These are phyloP conservation scores for Aplochiton taeniatus DNA, from an alignment of 2,797 vertebrate species.

Conservation along the genomic window DNA sequence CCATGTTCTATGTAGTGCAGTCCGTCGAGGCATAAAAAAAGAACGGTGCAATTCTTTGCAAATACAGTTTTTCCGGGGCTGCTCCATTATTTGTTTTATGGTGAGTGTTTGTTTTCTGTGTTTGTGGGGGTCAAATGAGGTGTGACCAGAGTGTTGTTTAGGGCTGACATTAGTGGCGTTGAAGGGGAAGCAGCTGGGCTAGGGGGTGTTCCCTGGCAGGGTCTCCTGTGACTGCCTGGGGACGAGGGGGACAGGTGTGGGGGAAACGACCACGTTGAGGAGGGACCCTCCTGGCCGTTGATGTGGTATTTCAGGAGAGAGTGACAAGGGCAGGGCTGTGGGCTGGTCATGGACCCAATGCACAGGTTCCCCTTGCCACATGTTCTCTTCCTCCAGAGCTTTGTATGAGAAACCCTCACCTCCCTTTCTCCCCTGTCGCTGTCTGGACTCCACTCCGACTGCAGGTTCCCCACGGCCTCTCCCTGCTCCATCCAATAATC, in stretches of 20 bases:
- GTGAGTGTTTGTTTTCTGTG: background rate
- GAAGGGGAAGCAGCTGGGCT: slow-evolving; percentile 8
- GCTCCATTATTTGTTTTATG: background rate
- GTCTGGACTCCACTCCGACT: background rate
- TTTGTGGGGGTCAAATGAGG: background rate
- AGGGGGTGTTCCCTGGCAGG: slow-evolving; percentile 27
- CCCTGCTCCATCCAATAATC: too few species aligned
- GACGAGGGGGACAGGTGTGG: slow-evolving; percentile 62
- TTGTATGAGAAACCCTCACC: slow-evolving; percentile 25
- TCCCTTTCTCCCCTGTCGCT: background rate
- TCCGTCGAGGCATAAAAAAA: too few species aligned
- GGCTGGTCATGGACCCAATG: slow-evolving; percentile 46
- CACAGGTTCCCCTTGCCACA: slow-evolving; percentile 24
- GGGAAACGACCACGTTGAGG: slow-evolving; percentile 33
- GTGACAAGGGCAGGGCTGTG: background rate
- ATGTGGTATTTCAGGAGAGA: slow-evolving; percentile 56
- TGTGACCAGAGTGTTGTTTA: background rate
- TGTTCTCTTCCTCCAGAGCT: slow-evolving; percentile 24
- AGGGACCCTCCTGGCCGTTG: slow-evolving; percentile 50
- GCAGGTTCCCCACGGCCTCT: too few species aligned
- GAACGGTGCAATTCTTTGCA: too few species aligned
- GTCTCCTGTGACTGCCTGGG: slow-evolving; percentile 18
- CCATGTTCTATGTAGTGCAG: too few species aligned
- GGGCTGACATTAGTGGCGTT: slow-evolving; percentile 15
- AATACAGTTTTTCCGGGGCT: too few species aligned